Evolutionary conservation across 2,113 vertebrate genomes (phyloP).

Genomic region (Paramisgurnus dabryanus): DNA sequence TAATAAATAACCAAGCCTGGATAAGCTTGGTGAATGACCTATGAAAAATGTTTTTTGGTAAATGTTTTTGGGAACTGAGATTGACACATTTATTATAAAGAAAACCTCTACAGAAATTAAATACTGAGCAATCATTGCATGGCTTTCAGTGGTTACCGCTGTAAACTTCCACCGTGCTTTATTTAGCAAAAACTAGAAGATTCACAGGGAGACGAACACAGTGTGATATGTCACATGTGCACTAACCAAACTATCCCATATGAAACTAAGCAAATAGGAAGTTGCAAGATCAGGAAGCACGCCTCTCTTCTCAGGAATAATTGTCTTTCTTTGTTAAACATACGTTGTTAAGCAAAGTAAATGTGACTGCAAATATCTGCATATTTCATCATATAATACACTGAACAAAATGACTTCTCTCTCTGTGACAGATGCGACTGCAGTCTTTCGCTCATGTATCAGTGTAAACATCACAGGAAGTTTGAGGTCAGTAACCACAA

Average conservation of each 20-base stretch:
- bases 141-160: not conserved
- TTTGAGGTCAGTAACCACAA: constrained; percentile 53
- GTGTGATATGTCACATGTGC: constrained; percentile 25
- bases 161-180: not conserved
- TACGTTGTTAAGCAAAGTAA: not conserved
- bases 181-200: not conserved
- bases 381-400: not conserved
- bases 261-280: constrained; percentile 40
- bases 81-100: too few relatives aligned
- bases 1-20: not conserved
- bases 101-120: not conserved
- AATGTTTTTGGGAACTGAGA: too few relatives aligned
- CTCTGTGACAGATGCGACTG: constrained; percentile 1
- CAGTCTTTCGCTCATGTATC: not conserved
- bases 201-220: constrained; percentile 13
- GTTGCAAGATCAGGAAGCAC: constrained; percentile 6
- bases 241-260: constrained; percentile 10
- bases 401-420: not conserved
- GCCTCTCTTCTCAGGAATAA: not conserved
- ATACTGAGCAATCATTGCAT: not conserved
- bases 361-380: not conserved
- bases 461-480: constrained; percentile 53
- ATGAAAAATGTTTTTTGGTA: too few relatives aligned
- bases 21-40: not conserved
- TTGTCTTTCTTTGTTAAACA: not conserved